Percentiles rank a stretch among this genome's conserved stretches.
Evolutionary conservation across 2,888 invertebrate genomes (phyloP).

Genomic region (Catonia carolina): DNA sequence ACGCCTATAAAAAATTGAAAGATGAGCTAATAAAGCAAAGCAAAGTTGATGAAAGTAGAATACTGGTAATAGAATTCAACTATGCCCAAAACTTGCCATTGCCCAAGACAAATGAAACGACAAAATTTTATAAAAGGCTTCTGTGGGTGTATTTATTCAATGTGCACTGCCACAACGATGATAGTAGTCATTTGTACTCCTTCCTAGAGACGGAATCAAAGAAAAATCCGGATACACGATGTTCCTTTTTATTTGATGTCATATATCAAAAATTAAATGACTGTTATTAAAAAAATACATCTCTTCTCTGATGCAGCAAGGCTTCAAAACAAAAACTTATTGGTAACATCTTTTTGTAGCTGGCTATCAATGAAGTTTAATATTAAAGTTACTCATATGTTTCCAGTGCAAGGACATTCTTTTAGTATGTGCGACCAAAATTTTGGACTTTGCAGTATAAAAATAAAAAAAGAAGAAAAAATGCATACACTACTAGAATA

Average conservation of each 20-base stretch:
- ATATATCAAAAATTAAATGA: slow-evolving; percentile 5
- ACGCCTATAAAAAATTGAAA: slow-evolving; percentile 12
- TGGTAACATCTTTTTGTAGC: slow-evolving; percentile 17
- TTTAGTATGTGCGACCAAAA: slow-evolving; percentile 14
- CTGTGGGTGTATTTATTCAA: slow-evolving; percentile 22
- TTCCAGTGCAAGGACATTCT: slow-evolving; percentile 15
- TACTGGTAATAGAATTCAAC: slow-evolving; percentile 19
- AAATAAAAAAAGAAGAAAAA: slow-evolving; percentile 15
- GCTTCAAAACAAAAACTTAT: slow-evolving; percentile 15
- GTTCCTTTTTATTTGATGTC: slow-evolving; percentile 16
- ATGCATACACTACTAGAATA: slow-evolving; percentile 15
- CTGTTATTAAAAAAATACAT: slow-evolving; percentile 15
- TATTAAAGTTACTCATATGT: slow-evolving; percentile 14
- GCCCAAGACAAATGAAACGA: slow-evolving; percentile 15
- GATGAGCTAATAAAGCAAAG: slow-evolving; percentile 7
- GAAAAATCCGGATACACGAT: slow-evolving; percentile 16
- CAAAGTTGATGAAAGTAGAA: neutral
- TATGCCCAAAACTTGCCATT: too few species aligned
- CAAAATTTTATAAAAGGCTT: slow-evolving; percentile 18
- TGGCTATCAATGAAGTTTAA: slow-evolving; percentile 14
- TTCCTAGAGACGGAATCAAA: slow-evolving; percentile 19
- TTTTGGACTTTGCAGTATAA: slow-evolving; percentile 14
- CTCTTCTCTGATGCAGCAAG: slow-evolving; percentile 12
- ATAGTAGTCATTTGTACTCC: slow-evolving; percentile 15
- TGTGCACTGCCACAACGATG: slow-evolving; percentile 21